Evolutionary conservation across 2,113 vertebrate species (phyloP), one percentile per base, ranked within the genome.

Genomic region (Dascyllus trimaculatus): DNA sequence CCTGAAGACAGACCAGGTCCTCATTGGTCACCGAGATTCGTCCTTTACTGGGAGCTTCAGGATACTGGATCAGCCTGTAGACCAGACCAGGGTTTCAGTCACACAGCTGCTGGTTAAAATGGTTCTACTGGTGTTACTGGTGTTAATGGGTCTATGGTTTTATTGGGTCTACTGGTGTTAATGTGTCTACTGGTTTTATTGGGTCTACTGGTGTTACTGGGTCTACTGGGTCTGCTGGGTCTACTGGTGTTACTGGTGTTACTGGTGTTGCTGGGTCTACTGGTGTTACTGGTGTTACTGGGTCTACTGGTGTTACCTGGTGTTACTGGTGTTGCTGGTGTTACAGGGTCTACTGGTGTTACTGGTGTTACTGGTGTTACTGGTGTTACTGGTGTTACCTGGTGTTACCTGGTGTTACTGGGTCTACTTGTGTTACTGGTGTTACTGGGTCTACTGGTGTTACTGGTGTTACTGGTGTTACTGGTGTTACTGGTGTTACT

Each of bases 11-110:
- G 38, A 95, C 95, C 46, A 99, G 78, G 85, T 99, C 98, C 89
- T 99, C 98, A 81, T 92, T 94, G 14, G 96, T 97, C 75, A 99
- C 96, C 29, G 95, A 93, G 87, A 99, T 95, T 9, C 97, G 96
- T 54, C 98, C 97, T 87, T 96, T 99, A 46, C 94, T 95, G 69
- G 98, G 98, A 38, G 96, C 93, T 4, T 96, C 93, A 15, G 98
- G 98, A 82, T 97, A 99, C 89, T 98, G 96, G 84, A 99, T 96
- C 92, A 99, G 94, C 90, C 98, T 99, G 85, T 69, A 53, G 57
- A 38, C 26, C 49, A 71, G 14, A 48, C 1, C 21, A 18, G 24
- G 46, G 51, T 52, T 11, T n/a, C n/a, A n/a, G n/a, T n/a, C n/a
- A n/a, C 3, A 38, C 18, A 15, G 11, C 3, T 11, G 5, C 22